A percentile compares a stretch with the other conserved stretches of the same genome.
These are phyloP conservation scores for Vandiemenella viatica DNA, from an alignment of 2,888 invertebrate species.

Conservation along the genomic window DNA sequence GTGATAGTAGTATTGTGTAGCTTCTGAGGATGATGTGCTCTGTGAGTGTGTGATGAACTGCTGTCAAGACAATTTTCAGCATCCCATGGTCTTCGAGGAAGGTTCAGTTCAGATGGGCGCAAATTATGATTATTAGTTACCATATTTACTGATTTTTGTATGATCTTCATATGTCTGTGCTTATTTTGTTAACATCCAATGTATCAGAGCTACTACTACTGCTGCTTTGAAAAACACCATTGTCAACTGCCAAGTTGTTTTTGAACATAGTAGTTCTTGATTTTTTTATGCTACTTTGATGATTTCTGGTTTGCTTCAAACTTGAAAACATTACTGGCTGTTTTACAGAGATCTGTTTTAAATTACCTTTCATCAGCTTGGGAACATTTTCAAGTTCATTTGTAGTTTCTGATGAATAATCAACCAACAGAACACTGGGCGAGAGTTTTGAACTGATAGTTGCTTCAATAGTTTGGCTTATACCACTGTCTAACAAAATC, in stretches of 20 bases:
- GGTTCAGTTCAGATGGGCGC: conserved; percentile 13
- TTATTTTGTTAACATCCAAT: conserved; percentile 19
- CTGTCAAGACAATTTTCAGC: conserved; percentile 5
- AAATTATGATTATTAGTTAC: neutral
- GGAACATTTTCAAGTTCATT: neutral
- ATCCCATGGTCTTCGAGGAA: conserved; percentile 8
- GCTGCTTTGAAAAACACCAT: neutral
- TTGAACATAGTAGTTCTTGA: neutral
- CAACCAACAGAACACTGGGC: conserved; percentile 25
- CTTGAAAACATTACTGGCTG: neutral
- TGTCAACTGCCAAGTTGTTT: neutral
- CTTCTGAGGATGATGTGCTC: neutral
- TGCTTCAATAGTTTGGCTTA: neutral
- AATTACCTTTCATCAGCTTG: neutral
- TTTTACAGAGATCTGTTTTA: neutral
- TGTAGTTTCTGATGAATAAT: conserved; percentile 19
- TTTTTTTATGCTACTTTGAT: neutral
- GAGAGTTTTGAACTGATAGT: conserved; percentile 17
- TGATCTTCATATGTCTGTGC: conserved; percentile 7
- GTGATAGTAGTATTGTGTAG: neutral
- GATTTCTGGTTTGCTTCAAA: neutral
- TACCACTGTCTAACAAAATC: neutral
- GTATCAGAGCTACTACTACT: conserved; percentile 22
- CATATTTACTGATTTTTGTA: neutral
- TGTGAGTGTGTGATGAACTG: neutral